These are phyloP conservation scores for Osmerus eperlanus DNA, from an alignment of 2,113 vertebrate species.

Conservation along the genomic window DNA sequence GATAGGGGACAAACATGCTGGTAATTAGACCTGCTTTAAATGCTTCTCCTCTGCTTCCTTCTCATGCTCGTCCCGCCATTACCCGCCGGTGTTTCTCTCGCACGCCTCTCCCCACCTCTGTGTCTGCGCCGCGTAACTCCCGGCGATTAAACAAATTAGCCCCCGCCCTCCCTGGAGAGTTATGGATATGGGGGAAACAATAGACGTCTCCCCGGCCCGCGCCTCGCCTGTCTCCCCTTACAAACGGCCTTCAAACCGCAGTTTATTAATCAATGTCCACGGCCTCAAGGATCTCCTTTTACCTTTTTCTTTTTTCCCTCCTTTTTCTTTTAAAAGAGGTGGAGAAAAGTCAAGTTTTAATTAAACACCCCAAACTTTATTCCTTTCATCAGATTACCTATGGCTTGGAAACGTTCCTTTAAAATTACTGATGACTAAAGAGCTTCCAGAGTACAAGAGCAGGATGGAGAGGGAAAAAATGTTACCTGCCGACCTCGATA, in stretches of 20 bases:
- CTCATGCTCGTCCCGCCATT: conserved; percentile 13
- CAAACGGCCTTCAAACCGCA: conserved; percentile 45
- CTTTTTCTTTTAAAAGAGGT: conserved; percentile 21
- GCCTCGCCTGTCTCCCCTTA: conserved; percentile 45
- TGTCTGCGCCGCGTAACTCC: conserved; percentile 54
- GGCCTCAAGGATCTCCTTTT: conserved; percentile 32
- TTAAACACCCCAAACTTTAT: conserved; percentile 50
- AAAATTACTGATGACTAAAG: conserved; percentile 61
- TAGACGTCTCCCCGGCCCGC: conserved; percentile 50
- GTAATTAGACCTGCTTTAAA: conserved; percentile 55
- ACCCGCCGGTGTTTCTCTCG: conserved; percentile 32
- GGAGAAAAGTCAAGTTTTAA: conserved; percentile 46
- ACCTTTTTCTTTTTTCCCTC: conserved; percentile 2
- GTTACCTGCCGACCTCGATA: conserved; percentile 66
- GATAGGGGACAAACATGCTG: conserved; percentile 45
- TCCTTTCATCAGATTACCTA: conserved; percentile 51
- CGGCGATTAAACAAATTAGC: conserved; percentile 66
- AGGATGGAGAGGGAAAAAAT: conserved; percentile 10
- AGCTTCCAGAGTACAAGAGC: conserved; percentile 46
- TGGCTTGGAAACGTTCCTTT: conserved; percentile 50
- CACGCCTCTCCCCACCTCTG: conserved; percentile 47
- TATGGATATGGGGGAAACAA: conserved; percentile 57
- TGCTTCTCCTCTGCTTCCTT: conserved; percentile 35
- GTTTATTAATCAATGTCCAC: conserved; percentile 61
- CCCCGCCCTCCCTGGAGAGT: conserved; percentile 44